A percentile compares a stretch with the other conserved stretches of the same genome.
Conservation (phyloP, 2,797 vertebrate species). For the Tapirus indicus region DNA sequence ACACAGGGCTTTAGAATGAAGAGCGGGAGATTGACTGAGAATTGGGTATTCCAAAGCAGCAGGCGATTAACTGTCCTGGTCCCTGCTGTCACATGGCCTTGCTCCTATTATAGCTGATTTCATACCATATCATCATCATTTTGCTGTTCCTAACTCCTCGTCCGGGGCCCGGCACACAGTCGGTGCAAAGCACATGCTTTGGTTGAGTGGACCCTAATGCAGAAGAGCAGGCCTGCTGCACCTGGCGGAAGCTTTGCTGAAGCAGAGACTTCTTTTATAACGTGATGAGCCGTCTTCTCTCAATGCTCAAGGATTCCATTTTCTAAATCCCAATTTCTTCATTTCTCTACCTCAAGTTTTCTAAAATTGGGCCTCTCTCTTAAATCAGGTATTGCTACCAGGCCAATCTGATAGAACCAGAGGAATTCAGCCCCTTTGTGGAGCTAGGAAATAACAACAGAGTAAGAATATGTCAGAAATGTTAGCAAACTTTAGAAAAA, state of each 20-base stretch:
- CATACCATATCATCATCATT: fast-evolving
- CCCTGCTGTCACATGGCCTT: neutral
- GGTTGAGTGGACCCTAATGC: fast-evolving
- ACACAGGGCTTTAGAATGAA: neutral
- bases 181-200: fast-evolving
- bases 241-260: neutral
- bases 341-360: neutral
- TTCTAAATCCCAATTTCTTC: neutral
- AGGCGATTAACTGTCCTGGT: no score
- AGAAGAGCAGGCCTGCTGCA: fast-evolving
- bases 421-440: neutral
- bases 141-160: fast-evolving
- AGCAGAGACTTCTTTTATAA: neutral
- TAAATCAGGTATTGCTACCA: neutral
- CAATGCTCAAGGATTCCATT: neutral
- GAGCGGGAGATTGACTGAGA: fast-evolving
- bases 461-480: neutral
- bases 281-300: neutral
- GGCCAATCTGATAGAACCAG: neutral
- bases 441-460: neutral
- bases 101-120: neutral
- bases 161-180: fast-evolving
- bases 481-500: neutral
- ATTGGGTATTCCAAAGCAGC: neutral
- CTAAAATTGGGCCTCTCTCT: neutral